These are phyloP conservation scores for Magallana gigas DNA, from an alignment of 1,140 invertebrate species.

Conservation along the genomic window DNA sequence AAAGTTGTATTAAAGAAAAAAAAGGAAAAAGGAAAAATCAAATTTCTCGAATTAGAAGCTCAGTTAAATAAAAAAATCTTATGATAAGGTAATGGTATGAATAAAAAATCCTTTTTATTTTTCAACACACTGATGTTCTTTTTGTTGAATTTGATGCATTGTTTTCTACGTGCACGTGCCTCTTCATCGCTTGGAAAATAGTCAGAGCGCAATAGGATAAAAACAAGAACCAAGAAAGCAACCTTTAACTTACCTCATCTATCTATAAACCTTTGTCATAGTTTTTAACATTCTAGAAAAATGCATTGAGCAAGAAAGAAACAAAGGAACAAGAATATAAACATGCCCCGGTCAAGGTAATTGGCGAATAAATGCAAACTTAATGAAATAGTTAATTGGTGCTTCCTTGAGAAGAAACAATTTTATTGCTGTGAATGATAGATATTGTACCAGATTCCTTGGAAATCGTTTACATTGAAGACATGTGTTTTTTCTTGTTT, in stretches of 20 bases:
- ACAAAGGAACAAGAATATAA: too few relatives aligned
- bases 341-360: background rate
- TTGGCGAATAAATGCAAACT: background rate
- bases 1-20: background rate
- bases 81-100: background rate
- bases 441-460: background rate
- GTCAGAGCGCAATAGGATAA: background rate
- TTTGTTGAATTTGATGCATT: conserved; percentile 15
- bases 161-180: conserved; percentile 2
- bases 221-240: background rate
- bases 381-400: background rate
- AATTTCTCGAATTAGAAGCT: conserved; percentile 18
- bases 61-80: background rate
- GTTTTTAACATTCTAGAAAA: too few relatives aligned
- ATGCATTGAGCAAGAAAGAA: too few relatives aligned
- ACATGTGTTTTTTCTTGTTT: background rate
- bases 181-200: background rate
- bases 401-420: background rate
- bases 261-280: background rate
- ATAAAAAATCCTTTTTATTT: background rate
- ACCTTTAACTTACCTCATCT: background rate
- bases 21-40: background rate
- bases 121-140: background rate
- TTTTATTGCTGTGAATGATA: background rate
- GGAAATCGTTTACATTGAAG: background rate